phyloP scores from a whole-genome alignment of 2,113 vertebrate genomes.

The Hemicordylus capensis region DNA sequence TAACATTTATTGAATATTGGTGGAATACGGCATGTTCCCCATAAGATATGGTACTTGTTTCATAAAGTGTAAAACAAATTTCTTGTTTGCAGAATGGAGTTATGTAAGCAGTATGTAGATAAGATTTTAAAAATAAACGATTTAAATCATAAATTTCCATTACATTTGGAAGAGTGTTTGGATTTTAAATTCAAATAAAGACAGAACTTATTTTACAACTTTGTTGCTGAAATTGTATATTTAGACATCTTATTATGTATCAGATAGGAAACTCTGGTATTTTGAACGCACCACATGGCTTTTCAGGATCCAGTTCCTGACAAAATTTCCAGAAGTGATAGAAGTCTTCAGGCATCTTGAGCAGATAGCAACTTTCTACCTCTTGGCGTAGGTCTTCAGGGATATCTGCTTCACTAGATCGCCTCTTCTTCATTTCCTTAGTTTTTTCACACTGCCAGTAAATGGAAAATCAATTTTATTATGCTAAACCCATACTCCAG shows the following conservation, averaged over 20 bases:
- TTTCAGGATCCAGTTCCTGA: constrained; percentile 81
- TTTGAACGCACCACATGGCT: constrained; percentile 82
- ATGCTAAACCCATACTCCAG: not conserved
- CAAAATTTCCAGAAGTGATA: constrained; percentile 96
- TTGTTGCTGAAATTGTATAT: not conserved
- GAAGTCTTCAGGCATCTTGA: constrained; percentile 91
- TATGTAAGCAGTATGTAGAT: no score
- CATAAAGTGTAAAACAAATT: no score
- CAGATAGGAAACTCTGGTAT: not conserved
- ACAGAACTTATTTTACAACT: no score
- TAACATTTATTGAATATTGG: no score
- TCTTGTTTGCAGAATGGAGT: no score
- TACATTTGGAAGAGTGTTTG: no score
- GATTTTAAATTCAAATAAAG: not conserved
- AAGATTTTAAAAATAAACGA: no score
- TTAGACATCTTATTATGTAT: not conserved
- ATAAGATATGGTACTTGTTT: no score
- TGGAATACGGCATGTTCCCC: no score
- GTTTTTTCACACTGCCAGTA: constrained; percentile 69
- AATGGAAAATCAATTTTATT: not conserved
- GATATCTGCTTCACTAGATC: constrained; percentile 59
- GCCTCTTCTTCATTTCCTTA: constrained; percentile 79
- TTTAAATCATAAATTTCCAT: no score
- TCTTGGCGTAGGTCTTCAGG: constrained; percentile 73
- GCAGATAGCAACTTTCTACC: constrained; percentile 81